Base-by-base conservation (phyloP, 64 coral and sea anemone genomes). In the Dendrophyllia cribrosa region DNA sequence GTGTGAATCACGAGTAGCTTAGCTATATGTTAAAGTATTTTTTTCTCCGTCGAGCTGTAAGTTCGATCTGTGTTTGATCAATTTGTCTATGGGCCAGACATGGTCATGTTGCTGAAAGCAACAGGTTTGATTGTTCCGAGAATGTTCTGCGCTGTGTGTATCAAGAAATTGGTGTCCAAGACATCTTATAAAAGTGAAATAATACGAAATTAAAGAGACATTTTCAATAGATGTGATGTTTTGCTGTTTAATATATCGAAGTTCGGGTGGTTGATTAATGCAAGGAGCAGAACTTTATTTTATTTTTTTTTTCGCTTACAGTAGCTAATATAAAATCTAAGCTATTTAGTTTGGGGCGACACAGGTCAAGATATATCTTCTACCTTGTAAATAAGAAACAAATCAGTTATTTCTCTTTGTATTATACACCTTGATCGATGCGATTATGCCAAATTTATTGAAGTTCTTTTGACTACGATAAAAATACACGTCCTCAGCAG, bases 1-100 rank as follows among this genome's bases (percentile, higher is more conserved):
- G 46, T 44, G 43, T 65, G 43, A 44, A 20, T 20, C 15, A 46
- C 44, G 19, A 12, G 80, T 84, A 84, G 80, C 80, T 84, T 84
- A 84, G 80, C 80, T 84, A 84, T 84, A 19, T 68, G 80, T 84
- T 84, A 84, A 84, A 51, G 80, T 84, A 84, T 84, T 84, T 84
- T 66, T 63, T 56, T 45, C 20, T 50, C 14, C 60, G 14, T 63
- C 62, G 43, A 84, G 67, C 80, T 84, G 14, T 19, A 51, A 84
- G 80, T 84, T 84, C 43, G 44, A 20, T 15, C 22, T 17, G 58
- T 83, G 59, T 84, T 21, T 75, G 44, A 68, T 66, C 63, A 17
- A 49, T 66, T 19, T 22, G 7, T 67, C 34, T 50, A 10, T 22
- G 17, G 77, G 24, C 77, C 77, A 43, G 43, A 19, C 43, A 68